Evolutionary conservation across 1,140 invertebrate species (phyloP).

Genomic region (Prorops nasuta): DNA sequence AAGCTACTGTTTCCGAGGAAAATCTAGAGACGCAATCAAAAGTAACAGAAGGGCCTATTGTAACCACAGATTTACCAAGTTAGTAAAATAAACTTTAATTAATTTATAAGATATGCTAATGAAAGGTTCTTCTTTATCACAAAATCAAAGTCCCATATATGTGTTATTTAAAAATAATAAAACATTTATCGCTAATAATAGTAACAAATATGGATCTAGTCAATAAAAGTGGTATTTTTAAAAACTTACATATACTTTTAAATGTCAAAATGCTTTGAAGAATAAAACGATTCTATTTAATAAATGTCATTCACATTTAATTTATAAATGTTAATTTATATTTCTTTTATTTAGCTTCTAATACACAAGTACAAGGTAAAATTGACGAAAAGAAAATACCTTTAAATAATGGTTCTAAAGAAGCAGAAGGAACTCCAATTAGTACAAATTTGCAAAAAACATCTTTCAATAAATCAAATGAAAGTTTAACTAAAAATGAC

Average conservation of each 20-base stretch:
- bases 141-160: too few species aligned
- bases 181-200: too few species aligned
- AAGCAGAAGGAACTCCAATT: constrained; percentile 24
- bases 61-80: constrained; percentile 24
- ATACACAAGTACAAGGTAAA: constrained; percentile 31
- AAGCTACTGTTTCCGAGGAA: constrained; percentile 33
- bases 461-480: constrained; percentile 25
- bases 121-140: too few species aligned
- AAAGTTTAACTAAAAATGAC: constrained; percentile 18
- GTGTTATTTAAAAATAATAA: too few species aligned
- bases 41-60: constrained; percentile 18
- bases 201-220: too few species aligned
- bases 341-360: constrained; percentile 20
- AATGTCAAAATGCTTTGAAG: too few species aligned
- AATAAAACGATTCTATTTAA: background rate
- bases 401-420: constrained; percentile 34
- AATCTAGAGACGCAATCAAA: constrained; percentile 12
- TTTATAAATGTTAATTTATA: too few species aligned
- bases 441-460: constrained; percentile 21
- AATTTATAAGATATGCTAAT: too few species aligned
- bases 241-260: too few species aligned
- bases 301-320: background rate
- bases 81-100: too few species aligned
- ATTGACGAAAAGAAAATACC: constrained; percentile 45
- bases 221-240: too few species aligned